Percentiles rank a stretch among this genome's conserved stretches.
Evolutionary conservation across 2,113 vertebrate genomes (phyloP).

Genomic region (Burhinus oedicnemus): DNA sequence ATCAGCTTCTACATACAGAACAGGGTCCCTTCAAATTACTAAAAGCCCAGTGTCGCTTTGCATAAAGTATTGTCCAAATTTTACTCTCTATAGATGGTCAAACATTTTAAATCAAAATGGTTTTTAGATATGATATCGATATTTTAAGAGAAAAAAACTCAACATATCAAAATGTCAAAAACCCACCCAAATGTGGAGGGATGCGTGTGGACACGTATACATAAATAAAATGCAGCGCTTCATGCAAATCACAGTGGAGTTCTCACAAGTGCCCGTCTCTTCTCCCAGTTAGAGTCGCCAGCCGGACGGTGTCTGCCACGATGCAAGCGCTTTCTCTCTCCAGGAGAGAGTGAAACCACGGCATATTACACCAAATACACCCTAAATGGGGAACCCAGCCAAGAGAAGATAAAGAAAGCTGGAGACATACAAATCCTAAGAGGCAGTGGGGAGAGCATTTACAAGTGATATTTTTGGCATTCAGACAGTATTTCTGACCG

Average conservation of each 20-base stretch:
- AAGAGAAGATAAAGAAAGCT: constrained; percentile 4
- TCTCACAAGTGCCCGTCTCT: neutral
- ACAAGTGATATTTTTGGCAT: neutral
- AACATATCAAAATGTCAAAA: neutral
- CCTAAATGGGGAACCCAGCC: neutral
- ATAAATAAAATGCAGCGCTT: neutral
- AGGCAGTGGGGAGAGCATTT: neutral
- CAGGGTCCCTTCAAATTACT: neutral
- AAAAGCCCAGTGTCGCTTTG: neutral
- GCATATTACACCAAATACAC: neutral
- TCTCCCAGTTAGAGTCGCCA: neutral
- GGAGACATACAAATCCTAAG: neutral
- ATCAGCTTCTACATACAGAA: neutral
- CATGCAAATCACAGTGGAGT: neutral
- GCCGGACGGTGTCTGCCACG: neutral
- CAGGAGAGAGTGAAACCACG: neutral
- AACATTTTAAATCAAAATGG: neutral
- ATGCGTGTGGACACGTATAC: accelerated
- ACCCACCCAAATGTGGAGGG: neutral
- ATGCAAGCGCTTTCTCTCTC: neutral
- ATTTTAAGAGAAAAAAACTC: neutral
- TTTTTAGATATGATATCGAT: neutral
- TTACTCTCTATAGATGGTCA: neutral
- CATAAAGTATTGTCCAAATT: neutral
- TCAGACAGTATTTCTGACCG: neutral